Percentiles rank a stretch among this genome's conserved stretches.
Evolutionary conservation across 2,113 vertebrate species (phyloP).

Genomic region (Cinclus mexicanus): DNA sequence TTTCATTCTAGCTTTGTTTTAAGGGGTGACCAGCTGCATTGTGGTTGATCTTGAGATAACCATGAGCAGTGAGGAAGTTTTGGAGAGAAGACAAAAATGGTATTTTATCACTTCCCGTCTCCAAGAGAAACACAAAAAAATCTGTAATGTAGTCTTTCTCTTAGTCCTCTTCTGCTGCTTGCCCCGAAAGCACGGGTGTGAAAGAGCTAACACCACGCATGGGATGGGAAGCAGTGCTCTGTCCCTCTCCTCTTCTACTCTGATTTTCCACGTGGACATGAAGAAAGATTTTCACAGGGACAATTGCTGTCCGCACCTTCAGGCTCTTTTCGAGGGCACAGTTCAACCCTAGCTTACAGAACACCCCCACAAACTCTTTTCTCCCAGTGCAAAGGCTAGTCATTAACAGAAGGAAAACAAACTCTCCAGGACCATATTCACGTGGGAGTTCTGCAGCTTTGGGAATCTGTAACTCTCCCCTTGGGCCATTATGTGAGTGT

Average conservation of each 20-base stretch:
- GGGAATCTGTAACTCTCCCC: not conserved
- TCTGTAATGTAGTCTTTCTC: not conserved
- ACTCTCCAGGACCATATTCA: not conserved
- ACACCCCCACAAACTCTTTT: not conserved
- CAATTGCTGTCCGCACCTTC: not conserved
- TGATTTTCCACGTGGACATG: not conserved
- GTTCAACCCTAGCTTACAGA: not conserved
- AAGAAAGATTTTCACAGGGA: not conserved
- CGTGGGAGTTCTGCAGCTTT: not conserved
- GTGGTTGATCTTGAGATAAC: not conserved
- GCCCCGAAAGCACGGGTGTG: rapidly evolving
- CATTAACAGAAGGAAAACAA: not conserved
- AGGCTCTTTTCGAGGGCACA: not conserved
- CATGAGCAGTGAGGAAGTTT: rapidly evolving
- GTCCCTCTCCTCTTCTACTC: not conserved
- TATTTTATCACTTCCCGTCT: not conserved
- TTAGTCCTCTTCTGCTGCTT: not conserved
- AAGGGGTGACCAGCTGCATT: not conserved
- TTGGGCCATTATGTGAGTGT: not conserved
- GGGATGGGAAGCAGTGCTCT: not conserved
- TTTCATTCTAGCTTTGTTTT: not conserved
- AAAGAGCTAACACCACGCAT: not conserved
- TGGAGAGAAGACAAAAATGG: not conserved
- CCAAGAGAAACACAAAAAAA: not conserved
- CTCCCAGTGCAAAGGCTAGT: not conserved